Evolutionary conservation across 2,888 invertebrate genomes (phyloP).

Genomic region (Aporophyla nigra): DNA sequence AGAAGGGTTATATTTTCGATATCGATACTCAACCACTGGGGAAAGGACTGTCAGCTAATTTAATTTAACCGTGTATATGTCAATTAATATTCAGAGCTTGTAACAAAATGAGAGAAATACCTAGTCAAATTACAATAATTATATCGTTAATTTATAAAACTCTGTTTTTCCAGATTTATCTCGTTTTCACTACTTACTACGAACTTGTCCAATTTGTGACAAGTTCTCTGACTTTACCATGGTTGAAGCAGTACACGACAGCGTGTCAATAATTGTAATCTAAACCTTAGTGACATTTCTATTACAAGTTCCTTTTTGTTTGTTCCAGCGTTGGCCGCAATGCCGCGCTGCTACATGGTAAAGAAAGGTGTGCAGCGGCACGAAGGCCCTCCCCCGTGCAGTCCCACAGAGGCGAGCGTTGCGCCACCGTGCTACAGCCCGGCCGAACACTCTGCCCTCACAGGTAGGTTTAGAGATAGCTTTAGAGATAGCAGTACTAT

Average conservation of each 20-base stretch:
- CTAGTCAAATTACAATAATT: neutral
- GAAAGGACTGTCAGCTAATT: too few relatives aligned
- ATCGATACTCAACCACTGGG: too few relatives aligned
- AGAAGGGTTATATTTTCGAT: too few relatives aligned
- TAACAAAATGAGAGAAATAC: neutral
- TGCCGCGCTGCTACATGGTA: slow-evolving; percentile 95
- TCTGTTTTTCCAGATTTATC: neutral
- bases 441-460: slow-evolving; percentile 77
- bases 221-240: neutral
- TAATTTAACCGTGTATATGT: too few relatives aligned
- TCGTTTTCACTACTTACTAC: neutral
- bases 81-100: neutral
- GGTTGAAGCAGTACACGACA: neutral
- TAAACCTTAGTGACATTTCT: neutral
- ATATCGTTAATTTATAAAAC: neutral
- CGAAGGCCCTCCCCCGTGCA: slow-evolving; percentile 85
- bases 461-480: slow-evolving; percentile 71
- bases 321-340: slow-evolving; percentile 86
- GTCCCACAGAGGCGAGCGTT: slow-evolving; percentile 91
- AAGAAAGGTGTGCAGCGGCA: slow-evolving; percentile 92
- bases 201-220: neutral
- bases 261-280: neutral
- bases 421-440: slow-evolving; percentile 92
- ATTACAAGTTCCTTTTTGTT: neutral
- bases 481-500: neutral